These are phyloP conservation scores for Elysia chlorotica DNA, from an alignment of 1,140 invertebrate species.

Conservation along the genomic window DNA sequence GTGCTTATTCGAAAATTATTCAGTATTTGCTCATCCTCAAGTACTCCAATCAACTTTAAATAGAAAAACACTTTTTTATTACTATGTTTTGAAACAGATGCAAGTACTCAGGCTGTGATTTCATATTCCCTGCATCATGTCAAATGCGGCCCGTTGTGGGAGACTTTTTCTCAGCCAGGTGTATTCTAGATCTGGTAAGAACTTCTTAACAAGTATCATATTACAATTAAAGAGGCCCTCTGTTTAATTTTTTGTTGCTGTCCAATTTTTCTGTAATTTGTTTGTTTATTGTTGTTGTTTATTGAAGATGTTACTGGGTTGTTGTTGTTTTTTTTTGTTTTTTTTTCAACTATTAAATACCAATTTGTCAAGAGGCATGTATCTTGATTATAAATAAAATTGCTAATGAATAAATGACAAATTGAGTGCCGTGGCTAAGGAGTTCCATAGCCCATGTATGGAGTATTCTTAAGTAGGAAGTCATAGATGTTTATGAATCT, in stretches of 20 bases:
- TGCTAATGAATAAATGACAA: no score
- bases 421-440: no score
- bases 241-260: background rate
- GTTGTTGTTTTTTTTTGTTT: background rate
- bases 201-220: background rate
- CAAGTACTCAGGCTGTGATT: background rate
- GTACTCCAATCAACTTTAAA: no score
- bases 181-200: constrained; percentile 16
- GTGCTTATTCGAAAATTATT: no score
- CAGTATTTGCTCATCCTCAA: no score
- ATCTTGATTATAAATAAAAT: no score
- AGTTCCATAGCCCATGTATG: no score
- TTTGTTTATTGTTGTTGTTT: background rate
- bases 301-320: background rate
- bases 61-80: no score
- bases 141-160: constrained; percentile 25
- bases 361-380: no score
- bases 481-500: no score
- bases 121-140: constrained; percentile 20
- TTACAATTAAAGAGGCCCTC: background rate
- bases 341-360: background rate
- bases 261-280: background rate
- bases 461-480: no score
- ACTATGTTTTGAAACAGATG: background rate
- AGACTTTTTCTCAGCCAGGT: constrained; percentile 21